These are phyloP conservation scores for Conops quadrifasciatus DNA, from an alignment of 2,888 invertebrate species.

Conservation along the genomic window DNA sequence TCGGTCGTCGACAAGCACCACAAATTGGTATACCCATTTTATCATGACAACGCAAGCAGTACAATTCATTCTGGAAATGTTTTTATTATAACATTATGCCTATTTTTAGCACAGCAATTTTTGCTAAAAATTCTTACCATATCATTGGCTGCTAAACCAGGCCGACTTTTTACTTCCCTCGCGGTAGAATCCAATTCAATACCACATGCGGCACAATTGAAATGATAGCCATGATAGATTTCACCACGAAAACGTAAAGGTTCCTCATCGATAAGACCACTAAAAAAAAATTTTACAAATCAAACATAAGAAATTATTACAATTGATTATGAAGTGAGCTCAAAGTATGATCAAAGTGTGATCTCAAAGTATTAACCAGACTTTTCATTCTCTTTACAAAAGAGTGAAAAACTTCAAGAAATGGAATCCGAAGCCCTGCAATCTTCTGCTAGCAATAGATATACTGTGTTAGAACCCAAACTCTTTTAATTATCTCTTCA, in stretches of 20 bases:
- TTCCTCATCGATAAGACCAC: conserved; percentile 90
- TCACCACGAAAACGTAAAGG: conserved; percentile 93
- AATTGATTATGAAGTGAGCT: too few relatives aligned
- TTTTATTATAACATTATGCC: conserved; percentile 12
- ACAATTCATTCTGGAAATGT: conserved; percentile 82
- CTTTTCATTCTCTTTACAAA: too few relatives aligned
- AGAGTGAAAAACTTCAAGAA: too few relatives aligned
- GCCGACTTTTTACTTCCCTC: conserved; percentile 90
- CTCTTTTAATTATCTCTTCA: conserved; percentile 22
- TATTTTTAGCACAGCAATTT: not conserved
- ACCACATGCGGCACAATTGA: conserved; percentile 93
- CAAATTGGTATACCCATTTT: conserved; percentile 99
- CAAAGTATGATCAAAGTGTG: too few relatives aligned
- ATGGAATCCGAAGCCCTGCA: too few relatives aligned
- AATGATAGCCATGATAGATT: conserved; percentile 99
- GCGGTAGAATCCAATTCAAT: conserved; percentile 95
- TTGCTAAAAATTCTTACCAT: conserved; percentile 68
- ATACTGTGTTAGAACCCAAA: too few relatives aligned
- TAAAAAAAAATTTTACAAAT: conserved; percentile 55
- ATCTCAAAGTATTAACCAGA: too few relatives aligned
- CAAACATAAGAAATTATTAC: not conserved
- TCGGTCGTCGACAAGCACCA: conserved; percentile 97
- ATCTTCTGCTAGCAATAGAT: too few relatives aligned
- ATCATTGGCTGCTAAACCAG: conserved; percentile 89
- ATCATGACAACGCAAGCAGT: conserved; percentile 97